These are phyloP conservation scores for Myopa tessellatipennis DNA, from an alignment of 2,888 invertebrate genomes.

Conservation along the genomic window DNA sequence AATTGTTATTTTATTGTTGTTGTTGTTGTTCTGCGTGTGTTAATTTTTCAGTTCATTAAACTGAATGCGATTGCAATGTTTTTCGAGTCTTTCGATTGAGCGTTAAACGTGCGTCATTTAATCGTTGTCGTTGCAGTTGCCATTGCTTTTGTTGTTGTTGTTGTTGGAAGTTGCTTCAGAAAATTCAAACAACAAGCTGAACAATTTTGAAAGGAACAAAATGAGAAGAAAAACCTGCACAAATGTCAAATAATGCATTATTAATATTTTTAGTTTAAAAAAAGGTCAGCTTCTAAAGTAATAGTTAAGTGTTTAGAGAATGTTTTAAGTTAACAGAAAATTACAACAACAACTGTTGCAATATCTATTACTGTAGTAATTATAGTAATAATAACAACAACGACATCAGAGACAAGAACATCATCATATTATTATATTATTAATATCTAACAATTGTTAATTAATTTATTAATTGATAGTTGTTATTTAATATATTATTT, in stretches of 20 bases:
- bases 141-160: background rate
- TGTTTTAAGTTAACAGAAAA: background rate
- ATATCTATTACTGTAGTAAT: background rate
- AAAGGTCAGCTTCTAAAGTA: background rate
- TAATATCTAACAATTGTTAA: too few relatives aligned
- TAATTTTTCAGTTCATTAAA: constrained; percentile 15
- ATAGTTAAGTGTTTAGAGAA: background rate
- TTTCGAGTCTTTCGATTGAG: background rate
- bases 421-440: background rate
- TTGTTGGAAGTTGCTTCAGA: background rate
- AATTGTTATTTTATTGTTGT: background rate
- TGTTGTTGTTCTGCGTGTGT: background rate
- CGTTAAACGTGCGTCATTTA: constrained; percentile 11
- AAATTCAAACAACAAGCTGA: too few relatives aligned
- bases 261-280: background rate
- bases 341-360: background rate
- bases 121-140: background rate
- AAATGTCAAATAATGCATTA: constrained; percentile 18
- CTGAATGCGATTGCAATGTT: constrained; percentile 7
- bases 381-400: background rate
- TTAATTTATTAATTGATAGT: too few relatives aligned
- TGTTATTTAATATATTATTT: too few relatives aligned
- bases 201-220: too few relatives aligned
- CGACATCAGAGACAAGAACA: background rate
- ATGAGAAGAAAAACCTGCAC: background rate